Evolutionary conservation across 2,113 vertebrate species (phyloP).

Genomic region (Anarrhichthys ocellatus): DNA sequence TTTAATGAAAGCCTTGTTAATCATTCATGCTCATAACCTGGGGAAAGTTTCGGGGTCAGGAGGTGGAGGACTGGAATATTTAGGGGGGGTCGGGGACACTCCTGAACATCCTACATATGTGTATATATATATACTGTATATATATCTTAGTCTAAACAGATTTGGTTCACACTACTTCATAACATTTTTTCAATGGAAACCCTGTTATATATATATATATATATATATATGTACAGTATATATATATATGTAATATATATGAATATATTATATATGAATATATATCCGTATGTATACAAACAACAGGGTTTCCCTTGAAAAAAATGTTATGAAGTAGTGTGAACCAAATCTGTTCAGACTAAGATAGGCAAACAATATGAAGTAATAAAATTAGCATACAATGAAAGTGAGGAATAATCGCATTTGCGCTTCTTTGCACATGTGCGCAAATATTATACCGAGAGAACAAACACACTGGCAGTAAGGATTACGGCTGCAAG

Average conservation of each 20-base stretch:
- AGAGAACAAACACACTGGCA: conserved; percentile 63
- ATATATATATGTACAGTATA: too few species aligned
- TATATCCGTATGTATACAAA: too few species aligned
- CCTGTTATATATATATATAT: too few species aligned
- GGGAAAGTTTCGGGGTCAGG: conserved; percentile 54
- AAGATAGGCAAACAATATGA: conserved; percentile 73
- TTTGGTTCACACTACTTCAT: too few species aligned
- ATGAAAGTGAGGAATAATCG: conserved; percentile 75
- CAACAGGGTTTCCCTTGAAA: conserved; percentile 36
- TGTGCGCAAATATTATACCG: conserved; percentile 56
- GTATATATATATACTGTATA: too few species aligned
- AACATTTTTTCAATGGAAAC: too few species aligned
- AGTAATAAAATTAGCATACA: conserved; percentile 82
- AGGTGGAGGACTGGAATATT: conserved; percentile 13
- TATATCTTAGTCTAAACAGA: too few species aligned
- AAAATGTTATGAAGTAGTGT: conserved; percentile 31
- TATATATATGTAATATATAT: too few species aligned
- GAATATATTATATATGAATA: too few species aligned
- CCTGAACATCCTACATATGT: conserved; percentile 39
- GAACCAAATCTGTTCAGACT: conserved; percentile 64
- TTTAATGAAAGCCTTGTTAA: conserved; percentile 66
- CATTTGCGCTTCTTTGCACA: conserved; percentile 73
- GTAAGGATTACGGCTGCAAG: conserved; percentile 74
- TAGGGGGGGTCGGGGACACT: conserved; percentile 53
- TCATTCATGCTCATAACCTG: conserved; percentile 64